Evolutionary conservation across 2,888 invertebrate genomes (phyloP), one percentile per base, ranked within the genome.

Genomic region (Ctena decussata): DNA sequence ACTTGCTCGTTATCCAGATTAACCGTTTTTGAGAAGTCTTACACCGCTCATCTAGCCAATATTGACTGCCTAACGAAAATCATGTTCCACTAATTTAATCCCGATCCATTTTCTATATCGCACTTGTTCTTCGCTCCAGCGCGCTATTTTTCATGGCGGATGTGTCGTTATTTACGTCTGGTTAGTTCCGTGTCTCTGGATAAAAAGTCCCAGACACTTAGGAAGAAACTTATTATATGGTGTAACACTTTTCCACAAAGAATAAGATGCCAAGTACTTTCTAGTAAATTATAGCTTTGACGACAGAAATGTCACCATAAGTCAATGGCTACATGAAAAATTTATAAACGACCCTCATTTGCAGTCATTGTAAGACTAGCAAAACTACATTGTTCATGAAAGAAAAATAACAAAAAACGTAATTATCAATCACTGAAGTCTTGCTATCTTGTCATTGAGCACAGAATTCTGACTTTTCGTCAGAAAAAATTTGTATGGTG

Each of bases 131-230:
- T 18, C 65, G 65, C 65, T 35, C 35, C 18, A 65, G 5, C 65
- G 65, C 65, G 8, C 21, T 65, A 35, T 65, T 2, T 65, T 65
- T 65, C 65, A 24, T 12, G 32, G 35, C 35, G 65, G 35, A 65
- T 65, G 35, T 65, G 32, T 65, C 35, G 65, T 65, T 65, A 65
- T 65, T 65, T 65, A 65, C 65, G 65, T 65, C 65, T 65, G 65
- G 65, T 35, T 65, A 18, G 35, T 24, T 65, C 35, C 24, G 65
- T 65, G 6, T 65, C 65, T 32, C 35, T 5, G 65, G 24, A 65
- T 65, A 65, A 65, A 65, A 65, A 65, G 18, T 11, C 27, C 21
- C 35, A 18, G 35, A 32, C 65, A 65, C 65, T 65, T 65, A 65
- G 35, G 35, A 32, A 65, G 35, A 35, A 32, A 3, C 65, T 35